Base-by-base conservation (phyloP, 2,113 vertebrate species). In the Corythaixoides concolor region DNA sequence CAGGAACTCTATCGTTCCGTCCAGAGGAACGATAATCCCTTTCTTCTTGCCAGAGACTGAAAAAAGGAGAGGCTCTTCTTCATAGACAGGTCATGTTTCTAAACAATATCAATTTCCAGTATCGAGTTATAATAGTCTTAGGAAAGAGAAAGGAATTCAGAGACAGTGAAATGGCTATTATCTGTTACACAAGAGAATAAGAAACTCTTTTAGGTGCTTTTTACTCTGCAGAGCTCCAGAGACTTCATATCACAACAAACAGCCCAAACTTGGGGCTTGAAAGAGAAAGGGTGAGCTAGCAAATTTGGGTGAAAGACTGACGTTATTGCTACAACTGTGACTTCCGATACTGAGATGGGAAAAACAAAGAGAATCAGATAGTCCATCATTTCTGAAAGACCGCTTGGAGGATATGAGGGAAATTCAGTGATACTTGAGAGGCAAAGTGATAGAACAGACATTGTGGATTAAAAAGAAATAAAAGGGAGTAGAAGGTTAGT, bases 391-490 rank as follows among this genome's bases (percentile, higher is more conserved):
- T 83, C 78, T 92, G 60, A 95, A 93, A 90, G 32, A 77, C 23
- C 14, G 11, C 28, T 93, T 2, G 1, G 75, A 95, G 79, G 55
- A 79, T 94, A 85, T 43, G 75, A 73, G 60, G 70, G 83, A 89
- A 96, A 43, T 92, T 52, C 74, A 58, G 75, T 43, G 76, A 96
- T 63, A 93, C 41, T 70, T 83, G 86, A 97, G 77, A 95, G 55
- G 80, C 30, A 92, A 89, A 96, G 89, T 91, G 70, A 87, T 59
- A 86, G 86, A 96, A 81, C 85, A 97, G 95, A 84, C 78, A 41
- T 19, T 41, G 66, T 35, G 60, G 76, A 88, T 91, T 94, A 88
- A 67, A 83, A 95, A 64, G 89, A 91, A 93, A 78, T 79, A 86
- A 73, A 79, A 92, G 49, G 33, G 32, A 79, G 21, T 5, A 70